Evolutionary conservation across 2,113 vertebrate genomes (phyloP), one percentile per base, ranked within the genome.

Genomic region (Oreamnos americanus): DNA sequence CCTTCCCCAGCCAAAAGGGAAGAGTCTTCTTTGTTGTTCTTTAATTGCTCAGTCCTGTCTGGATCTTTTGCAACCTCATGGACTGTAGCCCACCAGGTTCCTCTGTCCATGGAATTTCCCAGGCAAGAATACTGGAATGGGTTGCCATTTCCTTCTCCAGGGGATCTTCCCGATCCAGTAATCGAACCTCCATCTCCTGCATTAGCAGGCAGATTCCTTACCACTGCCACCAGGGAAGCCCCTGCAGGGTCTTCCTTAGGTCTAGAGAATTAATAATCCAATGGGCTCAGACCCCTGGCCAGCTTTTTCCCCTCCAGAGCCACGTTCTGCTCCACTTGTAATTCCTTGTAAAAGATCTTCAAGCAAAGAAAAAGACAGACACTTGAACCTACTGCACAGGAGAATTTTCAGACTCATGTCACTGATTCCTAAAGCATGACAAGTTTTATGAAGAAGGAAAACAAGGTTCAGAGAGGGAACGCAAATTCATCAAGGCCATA

Each of bases 321-420:
- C 76, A 92, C 8, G 23, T 58, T 95, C 92, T 92, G 82, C 51
- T 83, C 47, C 76, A 84, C 88, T 95, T 96, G 89, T 92, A 91
- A 97, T 92, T 98, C 87, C 82, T 81, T 53, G 86, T 93, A 85
- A 98, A 97, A 98, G 93, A 95, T 92, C 85, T 97, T 49, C 43
- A 51, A 74, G 90, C 28, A 87, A 76, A 83, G 28, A 81, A 78
- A 91, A 19, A 71, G 26, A 57, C 0, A 90, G 49, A 87, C 51
- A 85, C 67, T 97, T 90, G 21, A 67, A 36, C 76, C 87, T 92
- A 33, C 45, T 76, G 78, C 36, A 71, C 26, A 85, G 13, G 74
- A 90, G 14, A 92, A 25, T 64, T 88, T 90, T 76, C 74, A 90
- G 58, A 93, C 64, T 84, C 30, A 17, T 13, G 9, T 25, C 47